Conservation (phyloP, 2,888 invertebrate species). For the Reticulitermes lucifugus region DNA sequence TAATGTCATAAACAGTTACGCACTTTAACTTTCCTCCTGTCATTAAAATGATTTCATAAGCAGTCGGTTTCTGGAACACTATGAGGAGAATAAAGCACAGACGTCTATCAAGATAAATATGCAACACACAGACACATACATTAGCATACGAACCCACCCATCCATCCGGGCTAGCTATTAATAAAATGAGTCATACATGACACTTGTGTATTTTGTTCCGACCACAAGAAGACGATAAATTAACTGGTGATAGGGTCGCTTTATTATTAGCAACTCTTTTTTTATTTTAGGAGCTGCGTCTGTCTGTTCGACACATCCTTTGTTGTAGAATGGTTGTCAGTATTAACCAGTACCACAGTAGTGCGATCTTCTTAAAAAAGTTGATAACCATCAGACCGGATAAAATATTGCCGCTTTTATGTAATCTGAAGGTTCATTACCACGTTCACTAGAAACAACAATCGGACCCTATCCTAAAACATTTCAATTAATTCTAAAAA, state of each 20-base stretch:
- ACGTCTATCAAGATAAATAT: conserved; percentile 33
- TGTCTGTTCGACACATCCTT: too few relatives aligned
- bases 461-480: too few relatives aligned
- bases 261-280: background rate
- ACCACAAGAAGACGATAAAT: too few relatives aligned
- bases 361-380: too few relatives aligned
- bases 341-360: too few relatives aligned
- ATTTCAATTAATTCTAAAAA: too few relatives aligned
- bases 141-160: conserved; percentile 27
- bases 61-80: conserved; percentile 19
- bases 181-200: conserved; percentile 50
- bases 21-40: background rate
- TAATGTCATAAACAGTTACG: background rate
- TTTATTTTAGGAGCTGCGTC: background rate
- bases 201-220: conserved; percentile 29
- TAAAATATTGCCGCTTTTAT: too few relatives aligned
- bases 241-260: conserved; percentile 10
- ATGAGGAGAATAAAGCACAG: background rate
- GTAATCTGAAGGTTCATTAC: too few relatives aligned
- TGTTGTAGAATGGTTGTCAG: too few relatives aligned
- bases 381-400: too few relatives aligned
- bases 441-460: too few relatives aligned
- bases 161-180: conserved; percentile 37
- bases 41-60: background rate
- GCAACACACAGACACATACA: conserved; percentile 50